Evolutionary conservation across 1,140 invertebrate genomes (phyloP), one percentile per base, ranked within the genome.

Genomic region (Drosophila simulans): DNA sequence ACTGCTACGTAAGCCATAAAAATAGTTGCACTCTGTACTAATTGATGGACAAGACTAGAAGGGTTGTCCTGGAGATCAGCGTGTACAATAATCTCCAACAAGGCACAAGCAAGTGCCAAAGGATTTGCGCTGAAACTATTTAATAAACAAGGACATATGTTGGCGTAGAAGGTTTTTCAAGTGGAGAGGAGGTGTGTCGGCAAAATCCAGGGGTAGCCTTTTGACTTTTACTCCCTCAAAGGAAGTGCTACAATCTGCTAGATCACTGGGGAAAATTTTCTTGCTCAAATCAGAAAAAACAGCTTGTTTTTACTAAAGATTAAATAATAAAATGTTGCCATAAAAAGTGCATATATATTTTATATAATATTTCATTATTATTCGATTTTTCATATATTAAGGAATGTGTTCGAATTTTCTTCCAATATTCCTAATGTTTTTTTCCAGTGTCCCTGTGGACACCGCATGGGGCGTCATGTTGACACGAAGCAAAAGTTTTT

Each of bases 21-120:
- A 70, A 70, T 70, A 69, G 63, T 68, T 55, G 34, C 66, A 56
- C 49, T 55, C 66, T 34, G 34, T 49, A 68, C 66, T 70, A 70
- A 70, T 70, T 70, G 66, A 70, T 70, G 63, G 66, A 70, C 66
- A 70, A 40, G 63, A 70, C 11, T 55, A 48, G 66, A 68, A 68
- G 63, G 64, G 49, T 70, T 70, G 65, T 68, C 48, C 34, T 37
- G 35, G n/a, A 25, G 31, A 39, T 64, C 58, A 17, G 3, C 57
- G 39, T 63, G 25, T 13, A 65, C 65, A 69, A 45, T 70, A 69
- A 70, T 45, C 66, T 56, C 48, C 25, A 54, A 54, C 49, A 46
- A 22, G 65, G 48, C 60, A 65, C 48, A 66, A 35, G 60, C 60
- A 60, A 69, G 64, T 66, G 59, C 27, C 40, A 34, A 49, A 52